Conservation (phyloP, 2,888 invertebrate species). For the Cataglyphis rosenhaueri region DNA sequence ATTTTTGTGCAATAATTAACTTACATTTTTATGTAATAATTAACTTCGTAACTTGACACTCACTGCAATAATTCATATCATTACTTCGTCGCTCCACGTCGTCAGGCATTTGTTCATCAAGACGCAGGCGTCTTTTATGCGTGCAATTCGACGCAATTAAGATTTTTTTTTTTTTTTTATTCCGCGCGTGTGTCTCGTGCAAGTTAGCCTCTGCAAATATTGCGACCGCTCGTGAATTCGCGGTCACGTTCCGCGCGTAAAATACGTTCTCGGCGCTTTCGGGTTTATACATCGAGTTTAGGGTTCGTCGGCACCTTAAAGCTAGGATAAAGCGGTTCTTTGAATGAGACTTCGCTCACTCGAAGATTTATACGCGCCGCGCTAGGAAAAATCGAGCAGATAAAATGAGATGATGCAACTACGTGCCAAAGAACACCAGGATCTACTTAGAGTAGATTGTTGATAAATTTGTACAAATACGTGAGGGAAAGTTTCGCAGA, state of each 20-base stretch:
- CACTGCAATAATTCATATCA: background rate
- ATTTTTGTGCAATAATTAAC: background rate
- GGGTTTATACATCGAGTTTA: slow-evolving; percentile 74
- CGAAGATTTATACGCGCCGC: slow-evolving; percentile 68
- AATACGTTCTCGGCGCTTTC: slow-evolving; percentile 77
- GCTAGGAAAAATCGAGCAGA: slow-evolving; percentile 52
- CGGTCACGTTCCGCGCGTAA: slow-evolving; percentile 81
- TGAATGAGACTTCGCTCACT: slow-evolving; percentile 63
- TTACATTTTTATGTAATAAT: background rate
- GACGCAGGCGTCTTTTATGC: background rate
- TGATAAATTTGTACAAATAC: slow-evolving; percentile 36
- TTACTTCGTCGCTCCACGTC: background rate
- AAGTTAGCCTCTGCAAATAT: slow-evolving; percentile 48
- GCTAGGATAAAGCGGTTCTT: slow-evolving; percentile 54
- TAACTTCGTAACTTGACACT: background rate
- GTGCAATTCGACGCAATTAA: slow-evolving; percentile 39
- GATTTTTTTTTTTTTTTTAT: slow-evolving; percentile 1
- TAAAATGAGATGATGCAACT: slow-evolving; percentile 39
- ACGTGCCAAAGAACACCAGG: slow-evolving; percentile 46
- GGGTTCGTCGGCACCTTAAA: slow-evolving; percentile 63
- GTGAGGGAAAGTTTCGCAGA: slow-evolving; percentile 17
- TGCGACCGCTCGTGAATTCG: slow-evolving; percentile 67
- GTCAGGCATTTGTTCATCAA: slow-evolving; percentile 10
- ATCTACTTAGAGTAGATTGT: slow-evolving; percentile 46
- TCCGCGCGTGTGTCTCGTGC: slow-evolving; percentile 29